Conservation (phyloP, 2,113 vertebrate genomes). For the Procapra przewalskii region DNA sequence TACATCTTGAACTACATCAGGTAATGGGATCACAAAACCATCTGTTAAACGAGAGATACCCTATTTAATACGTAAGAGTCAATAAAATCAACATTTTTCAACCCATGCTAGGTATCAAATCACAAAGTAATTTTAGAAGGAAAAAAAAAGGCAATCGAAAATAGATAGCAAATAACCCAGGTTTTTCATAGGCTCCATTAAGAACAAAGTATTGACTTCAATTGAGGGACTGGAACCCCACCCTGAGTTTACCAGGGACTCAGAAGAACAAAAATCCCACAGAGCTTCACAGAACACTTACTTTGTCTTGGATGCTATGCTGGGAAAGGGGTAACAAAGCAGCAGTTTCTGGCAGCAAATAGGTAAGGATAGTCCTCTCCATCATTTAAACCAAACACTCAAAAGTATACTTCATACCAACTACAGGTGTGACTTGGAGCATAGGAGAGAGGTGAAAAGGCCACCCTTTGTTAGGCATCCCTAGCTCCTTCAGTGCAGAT, state of each 20-base stretch:
- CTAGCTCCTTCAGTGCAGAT: background rate
- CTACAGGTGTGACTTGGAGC: background rate
- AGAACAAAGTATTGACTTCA: background rate
- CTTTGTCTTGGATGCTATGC: background rate
- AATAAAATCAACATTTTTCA: background rate
- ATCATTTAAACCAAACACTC: background rate
- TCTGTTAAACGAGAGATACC: background rate
- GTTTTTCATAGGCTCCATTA: background rate
- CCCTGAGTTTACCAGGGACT: background rate
- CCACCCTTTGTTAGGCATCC: background rate
- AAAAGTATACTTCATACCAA: background rate
- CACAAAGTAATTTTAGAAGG: background rate
- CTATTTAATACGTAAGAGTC: background rate
- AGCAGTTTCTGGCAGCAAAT: background rate
- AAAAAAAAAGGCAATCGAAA: background rate
- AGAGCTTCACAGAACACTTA: background rate
- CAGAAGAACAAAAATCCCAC: background rate
- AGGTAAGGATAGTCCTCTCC: background rate
- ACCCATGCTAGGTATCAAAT: background rate
- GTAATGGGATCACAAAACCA: background rate
- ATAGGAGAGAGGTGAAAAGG: background rate
- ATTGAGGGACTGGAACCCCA: background rate
- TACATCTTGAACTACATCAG: background rate
- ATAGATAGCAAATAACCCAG: background rate
- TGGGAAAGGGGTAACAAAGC: background rate